Evolutionary conservation across 2,113 vertebrate genomes (phyloP), one percentile per base, ranked within the genome.

Genomic region (Paralichthys olivaceus): DNA sequence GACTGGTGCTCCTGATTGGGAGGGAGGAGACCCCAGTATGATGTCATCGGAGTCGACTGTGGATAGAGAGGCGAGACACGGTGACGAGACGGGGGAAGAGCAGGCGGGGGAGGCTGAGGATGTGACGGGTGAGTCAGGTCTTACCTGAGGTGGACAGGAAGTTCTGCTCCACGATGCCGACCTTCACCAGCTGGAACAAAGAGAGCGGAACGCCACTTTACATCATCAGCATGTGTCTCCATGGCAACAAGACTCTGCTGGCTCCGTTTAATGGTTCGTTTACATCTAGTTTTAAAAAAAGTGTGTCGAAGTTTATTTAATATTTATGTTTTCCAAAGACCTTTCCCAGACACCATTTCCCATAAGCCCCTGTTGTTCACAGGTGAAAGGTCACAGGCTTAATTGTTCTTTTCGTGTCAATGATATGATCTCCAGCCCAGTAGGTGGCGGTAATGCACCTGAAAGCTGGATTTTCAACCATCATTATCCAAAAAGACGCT

Each of bases 121-220:
- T 5, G 47, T 6, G 15, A 43, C 22, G 61, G 62, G 69, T 54
- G 49, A 19, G 47, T 20, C n/a, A 2, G 79, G 28, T 20, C 45
- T 4, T 80, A 88, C 86, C 80, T 83, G 86, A 88, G 70, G 94
- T 93, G 5, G 93, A 94, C 72, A 94, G 90, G 79, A 85, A 74
- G 74, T 93, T 96, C 80, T 96, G 96, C 58, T 96, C 95, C 84
- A 96, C 95, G 8, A 96, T 85, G 47, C 96, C 96, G 29, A 96
- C 96, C 85, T 96, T 96, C 69, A 96, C 96, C 81, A 96, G 58
- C 86, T 85, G 80, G 34, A 75, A 14, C 20, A 69, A 23, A 0
- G 19, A 70, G 15, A 78, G 45, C 32, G 72, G 0, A 12, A 8
- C 7, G 37, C 37, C 37, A 13, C 13, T 11, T 11, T 7, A 43